Conservation (phyloP, 2,113 vertebrate species). For the Micronycteris hirsuta region DNA sequence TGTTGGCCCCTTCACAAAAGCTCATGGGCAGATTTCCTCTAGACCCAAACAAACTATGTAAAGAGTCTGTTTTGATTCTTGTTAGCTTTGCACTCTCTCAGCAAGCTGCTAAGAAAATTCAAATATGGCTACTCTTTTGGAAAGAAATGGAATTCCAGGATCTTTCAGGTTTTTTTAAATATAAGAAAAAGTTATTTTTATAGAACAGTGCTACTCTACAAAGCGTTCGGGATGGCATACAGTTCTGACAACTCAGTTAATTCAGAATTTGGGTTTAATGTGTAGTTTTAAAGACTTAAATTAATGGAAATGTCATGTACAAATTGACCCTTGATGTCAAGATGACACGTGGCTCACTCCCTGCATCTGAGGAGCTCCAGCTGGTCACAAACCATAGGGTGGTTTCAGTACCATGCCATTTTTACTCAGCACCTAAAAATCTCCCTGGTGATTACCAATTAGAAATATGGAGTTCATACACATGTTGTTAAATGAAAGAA, state of each 20-base stretch:
- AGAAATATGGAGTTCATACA: neutral
- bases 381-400: neutral
- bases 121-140: constrained; percentile 76
- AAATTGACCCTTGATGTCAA: neutral
- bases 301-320: neutral
- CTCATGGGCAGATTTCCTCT: constrained; percentile 76
- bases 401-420: neutral
- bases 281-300: neutral
- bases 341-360: neutral
- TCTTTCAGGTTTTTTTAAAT: constrained; percentile 62
- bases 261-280: neutral
- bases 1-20: constrained; percentile 75
- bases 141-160: constrained; percentile 73
- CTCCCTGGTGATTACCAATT: neutral
- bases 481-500: neutral
- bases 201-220: constrained; percentile 60
- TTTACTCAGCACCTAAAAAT: neutral
- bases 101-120: constrained; percentile 76
- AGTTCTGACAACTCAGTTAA: constrained; percentile 38
- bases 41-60: constrained; percentile 77
- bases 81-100: constrained; percentile 76
- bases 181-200: constrained; percentile 73
- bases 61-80: constrained; percentile 78
- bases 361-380: neutral
- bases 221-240: constrained; percentile 45